Evolutionary conservation across 1,140 invertebrate species (phyloP).

Genomic region (Sipha flava): DNA sequence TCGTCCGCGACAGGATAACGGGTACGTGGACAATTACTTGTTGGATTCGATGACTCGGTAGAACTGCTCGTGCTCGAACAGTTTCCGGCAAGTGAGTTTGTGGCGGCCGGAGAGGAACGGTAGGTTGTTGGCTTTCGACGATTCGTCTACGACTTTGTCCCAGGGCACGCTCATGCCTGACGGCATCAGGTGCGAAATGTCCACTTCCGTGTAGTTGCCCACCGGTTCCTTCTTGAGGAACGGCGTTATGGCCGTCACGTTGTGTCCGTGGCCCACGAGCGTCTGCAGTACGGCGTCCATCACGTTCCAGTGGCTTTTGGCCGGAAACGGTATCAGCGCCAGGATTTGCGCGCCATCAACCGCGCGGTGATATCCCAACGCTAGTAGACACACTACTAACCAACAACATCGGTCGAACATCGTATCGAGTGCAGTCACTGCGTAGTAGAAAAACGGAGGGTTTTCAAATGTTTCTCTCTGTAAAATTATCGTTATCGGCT

Average conservation of each 20-base stretch:
- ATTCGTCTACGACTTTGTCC: background rate
- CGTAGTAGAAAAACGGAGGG: too few species aligned
- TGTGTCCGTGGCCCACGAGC: slow-evolving; percentile 42
- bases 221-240: background rate
- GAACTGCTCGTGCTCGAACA: background rate
- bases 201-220: slow-evolving; percentile 33
- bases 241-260: slow-evolving; percentile 40
- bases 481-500: too few species aligned
- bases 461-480: too few species aligned
- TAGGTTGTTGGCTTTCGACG: background rate
- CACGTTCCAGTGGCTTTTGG: slow-evolving; percentile 43
- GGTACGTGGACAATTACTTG: too few species aligned
- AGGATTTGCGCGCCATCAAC: slow-evolving; percentile 38
- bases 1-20: too few species aligned
- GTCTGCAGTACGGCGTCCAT: slow-evolving; percentile 41
- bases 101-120: background rate
- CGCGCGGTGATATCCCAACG: background rate
- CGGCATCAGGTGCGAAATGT: background rate
- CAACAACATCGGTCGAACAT: background rate
- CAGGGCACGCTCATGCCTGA: background rate
- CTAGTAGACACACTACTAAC: background rate
- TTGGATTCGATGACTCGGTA: background rate
- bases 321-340: slow-evolving; percentile 38
- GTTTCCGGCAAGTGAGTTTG: background rate
- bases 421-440: too few species aligned